Base-by-base conservation (phyloP, 2,797 vertebrate genomes). In the Xenops minutus region DNA sequence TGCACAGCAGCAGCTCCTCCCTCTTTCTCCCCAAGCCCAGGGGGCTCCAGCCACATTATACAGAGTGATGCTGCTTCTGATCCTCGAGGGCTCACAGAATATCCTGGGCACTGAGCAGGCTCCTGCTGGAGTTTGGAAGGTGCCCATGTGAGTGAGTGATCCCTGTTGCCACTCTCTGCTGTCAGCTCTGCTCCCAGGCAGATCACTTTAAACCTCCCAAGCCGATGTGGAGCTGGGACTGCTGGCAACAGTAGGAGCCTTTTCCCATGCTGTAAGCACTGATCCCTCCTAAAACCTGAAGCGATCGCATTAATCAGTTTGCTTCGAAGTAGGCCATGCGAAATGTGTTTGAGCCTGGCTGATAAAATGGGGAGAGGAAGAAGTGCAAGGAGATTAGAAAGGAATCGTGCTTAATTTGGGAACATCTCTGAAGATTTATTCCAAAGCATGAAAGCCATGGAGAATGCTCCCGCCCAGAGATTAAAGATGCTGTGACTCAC, bases 381-480 rank as follows among this genome's bases (percentile, higher is more conserved):
- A 93, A 95, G 66, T 81, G 87, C 95, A 84, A 96, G 95, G 93
- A 96, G 96, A 96, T 96, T 97, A 96, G 94, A 97, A 96, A 96
- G 32, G 81, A 96, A 95, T 97, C 49, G 2, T 94, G 74, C 93
- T 96, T 97, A 95, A 96, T 97, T 96, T 96, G 96, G 90, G 95
- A 92, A 95, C 30, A 68, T 96, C 93, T 96, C 95, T 95, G 80
- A 96, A 95, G 96, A 95, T 95, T 96, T 95, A 96, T 88, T 93
- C 77, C 77, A 80, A 93, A 94, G 94, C 88, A 91, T 96, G 94
- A 95, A 96, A 97, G 83, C 92, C 80, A 89, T 22, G 46, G 89
- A 95, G 96, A 96, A 80, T 0, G 26, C 92, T 93, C 93, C 88
- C 19, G 21, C 94, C 91, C 88, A 82, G 94, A 96, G 95, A 97